phyloP scores from a whole-genome alignment of 2,888 invertebrate genomes.

The Escarpia spicata region DNA sequence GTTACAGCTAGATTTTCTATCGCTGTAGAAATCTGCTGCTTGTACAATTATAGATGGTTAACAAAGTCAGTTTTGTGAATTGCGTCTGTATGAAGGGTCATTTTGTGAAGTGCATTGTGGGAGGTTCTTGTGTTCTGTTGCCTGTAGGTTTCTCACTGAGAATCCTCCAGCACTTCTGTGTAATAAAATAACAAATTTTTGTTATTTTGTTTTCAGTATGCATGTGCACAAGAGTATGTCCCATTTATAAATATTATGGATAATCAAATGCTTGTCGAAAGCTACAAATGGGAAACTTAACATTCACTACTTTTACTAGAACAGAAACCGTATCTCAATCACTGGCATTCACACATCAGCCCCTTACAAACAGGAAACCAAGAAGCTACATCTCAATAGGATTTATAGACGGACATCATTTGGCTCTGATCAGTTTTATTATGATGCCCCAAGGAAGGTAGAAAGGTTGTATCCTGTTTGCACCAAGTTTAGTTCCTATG shows the following conservation, averaged over 20 bases:
- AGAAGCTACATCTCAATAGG: too few relatives aligned
- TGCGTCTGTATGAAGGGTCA: background rate
- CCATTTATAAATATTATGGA: background rate
- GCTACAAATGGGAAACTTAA: too few relatives aligned
- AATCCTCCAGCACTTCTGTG: background rate
- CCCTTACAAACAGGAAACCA: background rate
- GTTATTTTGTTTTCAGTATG: background rate
- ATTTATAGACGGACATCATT: background rate
- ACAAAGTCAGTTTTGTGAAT: conserved; percentile 5
- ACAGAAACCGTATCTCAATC: too few relatives aligned
- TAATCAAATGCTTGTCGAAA: too few relatives aligned
- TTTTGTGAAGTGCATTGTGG: background rate
- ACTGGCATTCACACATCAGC: background rate
- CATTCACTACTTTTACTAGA: too few relatives aligned
- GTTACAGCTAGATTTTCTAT: background rate
- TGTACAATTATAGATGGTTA: background rate
- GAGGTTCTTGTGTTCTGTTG: background rate
- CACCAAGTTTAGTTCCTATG: background rate
- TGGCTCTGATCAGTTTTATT: background rate
- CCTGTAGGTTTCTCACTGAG: background rate
- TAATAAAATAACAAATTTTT: conserved; percentile 1
- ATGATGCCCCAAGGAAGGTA: background rate
- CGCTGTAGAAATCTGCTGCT: background rate
- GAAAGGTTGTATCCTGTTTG: background rate
- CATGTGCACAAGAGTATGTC: background rate